Evolutionary conservation across 2,888 invertebrate species (phyloP), one percentile per base, ranked within the genome.

Genomic region (Volucella inanis): DNA sequence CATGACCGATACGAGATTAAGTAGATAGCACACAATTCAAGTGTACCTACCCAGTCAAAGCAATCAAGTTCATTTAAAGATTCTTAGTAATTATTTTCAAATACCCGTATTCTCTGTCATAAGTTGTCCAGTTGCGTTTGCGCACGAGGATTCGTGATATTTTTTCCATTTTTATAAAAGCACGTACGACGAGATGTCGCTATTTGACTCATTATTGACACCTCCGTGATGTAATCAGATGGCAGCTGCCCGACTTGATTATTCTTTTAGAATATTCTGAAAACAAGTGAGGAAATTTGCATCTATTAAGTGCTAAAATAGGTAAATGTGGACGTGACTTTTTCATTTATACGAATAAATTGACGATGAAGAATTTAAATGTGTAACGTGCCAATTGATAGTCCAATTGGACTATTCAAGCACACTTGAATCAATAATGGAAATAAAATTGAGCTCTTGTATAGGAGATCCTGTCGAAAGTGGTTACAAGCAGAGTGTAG

Each of bases 151-250:
- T 79, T 65, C 8, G 45, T 80, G 38, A 12, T 57, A 38, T 45
- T 61, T 62, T 15, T 62, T 1, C 14, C 62, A 45, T 57, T 65
- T 10, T 10, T 14, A 43, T 49, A 68, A 75, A 70, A 71, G 64
- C 81, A 77, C 76, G 71, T 77, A 71, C 22, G 22, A 22, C 55
- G 47, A 12, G 49, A 54, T 77, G 74, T 68, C 64, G 15, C 39
- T 11, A 11, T 79, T 79, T 70, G 49, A 79, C 59, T 75, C 55
- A 65, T 61, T 71, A 49, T 47, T 67, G 71, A 71, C 67, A 71
- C 22, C 61, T 70, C n/a, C 43, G 65, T 79, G 75, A 70, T 68
- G 75, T 75, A 67, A 79, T 79, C 75, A 70, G 71, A 61, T 70
- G 64, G 59, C 78, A 68, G 71, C 61, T 70, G 50, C 22, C 49